These are phyloP conservation scores for Monomorium pharaonis DNA, from an alignment of 1,140 invertebrate species.

Conservation along the genomic window DNA sequence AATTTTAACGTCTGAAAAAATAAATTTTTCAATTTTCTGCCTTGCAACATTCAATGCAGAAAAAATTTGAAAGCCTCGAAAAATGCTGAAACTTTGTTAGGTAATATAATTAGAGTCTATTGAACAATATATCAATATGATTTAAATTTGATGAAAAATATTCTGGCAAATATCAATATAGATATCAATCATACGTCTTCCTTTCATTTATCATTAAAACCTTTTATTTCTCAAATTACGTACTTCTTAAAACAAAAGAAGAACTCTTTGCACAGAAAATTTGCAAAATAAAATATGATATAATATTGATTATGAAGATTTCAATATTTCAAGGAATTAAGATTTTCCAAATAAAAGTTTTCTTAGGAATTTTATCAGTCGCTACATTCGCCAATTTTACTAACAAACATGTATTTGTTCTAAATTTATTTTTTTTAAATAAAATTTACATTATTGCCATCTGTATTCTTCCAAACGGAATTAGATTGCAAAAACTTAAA, in stretches of 20 bases:
- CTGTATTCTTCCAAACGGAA: neutral
- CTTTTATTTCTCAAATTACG: neutral
- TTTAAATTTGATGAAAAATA: neutral
- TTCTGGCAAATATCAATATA: neutral
- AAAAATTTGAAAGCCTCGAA: neutral
- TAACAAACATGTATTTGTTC: neutral
- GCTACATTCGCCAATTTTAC: neutral
- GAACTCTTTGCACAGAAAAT: neutral
- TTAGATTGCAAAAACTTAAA: neutral
- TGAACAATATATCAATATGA: neutral
- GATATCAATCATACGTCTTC: neutral
- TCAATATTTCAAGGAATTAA: neutral
- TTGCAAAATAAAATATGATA: neutral
- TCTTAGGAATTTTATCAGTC: neutral
- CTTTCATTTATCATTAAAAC: neutral
- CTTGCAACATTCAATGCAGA: neutral
- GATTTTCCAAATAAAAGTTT: neutral
- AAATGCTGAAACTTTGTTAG: neutral
- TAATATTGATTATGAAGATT: neutral
- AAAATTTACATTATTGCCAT: neutral
- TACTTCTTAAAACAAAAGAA: neutral
- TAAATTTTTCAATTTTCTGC: neutral
- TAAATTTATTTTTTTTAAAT: too few species aligned
- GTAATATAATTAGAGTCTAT: neutral
- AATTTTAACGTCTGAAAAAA: neutral